phyloP scores from a whole-genome alignment of 2,113 vertebrate species.

The Brachyhypopomus gauderio region DNA sequence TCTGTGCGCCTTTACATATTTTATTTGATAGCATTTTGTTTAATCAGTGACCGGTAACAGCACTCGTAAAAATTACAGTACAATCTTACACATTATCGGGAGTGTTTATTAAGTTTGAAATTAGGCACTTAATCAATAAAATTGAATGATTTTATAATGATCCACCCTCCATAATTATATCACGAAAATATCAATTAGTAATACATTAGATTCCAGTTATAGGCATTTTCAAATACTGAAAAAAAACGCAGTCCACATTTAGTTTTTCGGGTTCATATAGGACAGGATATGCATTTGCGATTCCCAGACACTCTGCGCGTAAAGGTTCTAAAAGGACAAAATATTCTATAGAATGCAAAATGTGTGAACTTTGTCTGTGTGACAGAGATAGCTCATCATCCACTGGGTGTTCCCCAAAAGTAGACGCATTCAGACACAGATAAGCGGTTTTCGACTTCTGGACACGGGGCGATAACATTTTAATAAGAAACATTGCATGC shows the following conservation, averaged over 20 bases:
- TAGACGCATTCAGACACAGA: slow-evolving; percentile 71
- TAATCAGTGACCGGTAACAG: background rate
- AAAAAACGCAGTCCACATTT: background rate
- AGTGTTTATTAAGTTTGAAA: background rate
- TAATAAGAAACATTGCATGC: slow-evolving; percentile 43
- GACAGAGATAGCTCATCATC: slow-evolving; percentile 72
- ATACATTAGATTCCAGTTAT: background rate
- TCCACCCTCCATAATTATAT: background rate
- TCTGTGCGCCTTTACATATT: slow-evolving; percentile 25
- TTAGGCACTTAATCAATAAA: background rate
- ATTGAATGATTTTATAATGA: background rate
- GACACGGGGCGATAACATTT: slow-evolving; percentile 72
- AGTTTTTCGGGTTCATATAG: background rate
- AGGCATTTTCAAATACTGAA: background rate
- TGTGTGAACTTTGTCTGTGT: slow-evolving; percentile 71
- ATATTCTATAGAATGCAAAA: slow-evolving; percentile 42
- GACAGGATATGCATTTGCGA: slow-evolving; percentile 27
- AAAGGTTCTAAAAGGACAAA: slow-evolving; percentile 50
- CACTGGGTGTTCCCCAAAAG: slow-evolving; percentile 74
- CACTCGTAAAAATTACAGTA: background rate
- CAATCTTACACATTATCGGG: background rate
- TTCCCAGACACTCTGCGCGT: slow-evolving; percentile 63
- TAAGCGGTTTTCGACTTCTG: slow-evolving; percentile 71
- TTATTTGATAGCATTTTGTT: slow-evolving; percentile 2
- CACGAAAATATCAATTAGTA: background rate